Evolutionary conservation across 2,113 vertebrate species (phyloP).

Genomic region (Loxodonta africana): DNA sequence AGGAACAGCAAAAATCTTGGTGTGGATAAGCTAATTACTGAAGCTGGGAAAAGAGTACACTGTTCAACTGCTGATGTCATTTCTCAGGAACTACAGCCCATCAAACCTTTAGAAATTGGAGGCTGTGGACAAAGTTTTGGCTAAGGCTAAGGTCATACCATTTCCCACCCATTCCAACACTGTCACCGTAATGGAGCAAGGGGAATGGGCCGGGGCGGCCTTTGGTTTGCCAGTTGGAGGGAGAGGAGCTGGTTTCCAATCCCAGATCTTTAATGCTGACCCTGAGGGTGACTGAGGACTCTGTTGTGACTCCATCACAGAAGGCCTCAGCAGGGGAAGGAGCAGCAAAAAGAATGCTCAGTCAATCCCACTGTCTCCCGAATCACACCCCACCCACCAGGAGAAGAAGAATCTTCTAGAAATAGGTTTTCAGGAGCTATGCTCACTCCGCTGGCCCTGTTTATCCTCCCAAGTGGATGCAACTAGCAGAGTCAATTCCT

Average conservation of each 20-base stretch:
- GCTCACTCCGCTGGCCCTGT: not conserved
- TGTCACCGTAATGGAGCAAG: not conserved
- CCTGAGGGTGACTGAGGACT: not conserved
- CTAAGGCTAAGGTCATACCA: not conserved
- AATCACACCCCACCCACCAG: not conserved
- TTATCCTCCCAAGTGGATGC: not conserved
- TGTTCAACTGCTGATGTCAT: not conserved
- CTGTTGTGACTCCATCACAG: not conserved
- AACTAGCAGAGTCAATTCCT: not conserved
- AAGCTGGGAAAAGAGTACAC: not conserved
- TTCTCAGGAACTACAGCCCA: not conserved
- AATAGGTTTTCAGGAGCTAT: not conserved
- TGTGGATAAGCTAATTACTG: not conserved
- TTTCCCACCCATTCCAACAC: not conserved
- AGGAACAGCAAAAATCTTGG: not conserved
- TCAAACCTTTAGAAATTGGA: conserved; percentile 48
- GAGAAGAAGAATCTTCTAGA: not conserved
- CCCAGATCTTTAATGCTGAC: not conserved
- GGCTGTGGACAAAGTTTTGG: not conserved
- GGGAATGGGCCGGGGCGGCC: not conserved
- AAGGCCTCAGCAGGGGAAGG: not conserved
- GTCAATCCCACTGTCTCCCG: not conserved
- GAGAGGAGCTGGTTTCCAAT: not conserved
- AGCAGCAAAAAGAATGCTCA: not conserved
- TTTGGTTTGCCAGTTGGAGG: not conserved